Percentiles rank a stretch among this genome's conserved stretches.
These are phyloP conservation scores for Triplophysa bombifrons DNA, from an alignment of 2,797 vertebrate genomes.

Conservation along the genomic window DNA sequence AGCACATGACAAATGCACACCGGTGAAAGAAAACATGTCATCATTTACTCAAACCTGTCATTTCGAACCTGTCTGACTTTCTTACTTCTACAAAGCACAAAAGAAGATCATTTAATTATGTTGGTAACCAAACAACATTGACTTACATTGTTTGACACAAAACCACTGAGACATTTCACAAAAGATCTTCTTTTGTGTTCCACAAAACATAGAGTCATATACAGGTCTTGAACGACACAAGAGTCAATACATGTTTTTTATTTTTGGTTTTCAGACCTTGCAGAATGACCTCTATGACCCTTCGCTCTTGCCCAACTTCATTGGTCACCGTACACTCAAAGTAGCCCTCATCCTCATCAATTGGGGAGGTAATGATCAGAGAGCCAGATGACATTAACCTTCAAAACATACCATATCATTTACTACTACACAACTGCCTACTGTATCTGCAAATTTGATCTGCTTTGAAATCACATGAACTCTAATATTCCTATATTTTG, in stretches of 20 bases:
- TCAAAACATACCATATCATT: conserved; percentile 12
- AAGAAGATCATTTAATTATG: too few species aligned
- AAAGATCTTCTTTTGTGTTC: not conserved
- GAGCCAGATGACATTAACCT: conserved; percentile 85
- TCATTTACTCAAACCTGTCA: too few species aligned
- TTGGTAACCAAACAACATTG: too few species aligned
- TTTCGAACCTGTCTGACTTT: too few species aligned
- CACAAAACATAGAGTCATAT: too few species aligned
- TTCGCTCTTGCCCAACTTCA: conserved; percentile 82
- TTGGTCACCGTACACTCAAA: conserved; percentile 88
- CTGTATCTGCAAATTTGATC: not conserved
- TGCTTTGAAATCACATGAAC: not conserved
- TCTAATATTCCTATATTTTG: not conserved
- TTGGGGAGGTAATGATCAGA: conserved; percentile 78
- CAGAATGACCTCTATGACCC: conserved; percentile 79
- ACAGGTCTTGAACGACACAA: too few species aligned
- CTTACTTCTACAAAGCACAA: too few species aligned
- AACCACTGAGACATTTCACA: not conserved
- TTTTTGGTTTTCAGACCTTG: conserved; percentile 73
- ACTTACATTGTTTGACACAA: too few species aligned
- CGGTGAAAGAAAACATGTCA: too few species aligned
- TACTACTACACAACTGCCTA: not conserved
- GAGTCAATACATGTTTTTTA: too few species aligned
- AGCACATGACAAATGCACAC: too few species aligned
- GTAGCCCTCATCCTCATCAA: conserved; percentile 78